Conservation (phyloP, 92 coral and sea anemone species). For the Anthopleura xanthogrammica region DNA sequence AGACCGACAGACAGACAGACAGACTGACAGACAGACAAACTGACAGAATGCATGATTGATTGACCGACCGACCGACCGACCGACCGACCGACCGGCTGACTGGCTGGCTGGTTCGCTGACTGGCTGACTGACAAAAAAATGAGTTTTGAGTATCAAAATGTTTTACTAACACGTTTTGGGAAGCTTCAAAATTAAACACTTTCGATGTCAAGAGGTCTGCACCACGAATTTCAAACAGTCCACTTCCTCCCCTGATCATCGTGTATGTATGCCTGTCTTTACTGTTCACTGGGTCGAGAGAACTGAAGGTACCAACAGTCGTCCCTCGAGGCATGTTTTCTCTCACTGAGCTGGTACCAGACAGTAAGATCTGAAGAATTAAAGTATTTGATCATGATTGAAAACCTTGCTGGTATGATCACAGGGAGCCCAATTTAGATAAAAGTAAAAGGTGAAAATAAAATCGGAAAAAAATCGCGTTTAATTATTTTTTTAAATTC, state of each 20-base stretch:
- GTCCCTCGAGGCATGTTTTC: conserved; percentile 86
- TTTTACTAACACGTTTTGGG: conserved; percentile 62
- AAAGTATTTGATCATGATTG: background rate
- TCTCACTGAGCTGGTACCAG: conserved; percentile 68
- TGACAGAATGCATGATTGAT: no score
- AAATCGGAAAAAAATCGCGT: no score
- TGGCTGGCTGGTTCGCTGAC: no score
- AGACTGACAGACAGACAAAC: no score
- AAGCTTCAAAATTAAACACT: conserved; percentile 73
- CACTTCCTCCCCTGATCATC: conserved; percentile 65
- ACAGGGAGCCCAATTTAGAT: no score
- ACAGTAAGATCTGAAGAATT: conserved; percentile 62
- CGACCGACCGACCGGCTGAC: no score
- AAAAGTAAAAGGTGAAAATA: no score
- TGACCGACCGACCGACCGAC: no score
- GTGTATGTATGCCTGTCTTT: conserved; percentile 80
- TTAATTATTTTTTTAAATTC: no score
- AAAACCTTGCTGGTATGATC: no score
- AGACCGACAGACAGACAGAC: no score
- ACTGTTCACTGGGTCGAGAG: conserved; percentile 76
- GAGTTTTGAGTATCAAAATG: background rate
- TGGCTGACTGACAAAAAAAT: no score
- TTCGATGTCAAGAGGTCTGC: conserved; percentile 59
- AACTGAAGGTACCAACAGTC: conserved; percentile 64
- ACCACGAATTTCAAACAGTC: conserved; percentile 76